Base-by-base conservation (phyloP, 2,888 invertebrate species). In the Melipona bicolor region DNA sequence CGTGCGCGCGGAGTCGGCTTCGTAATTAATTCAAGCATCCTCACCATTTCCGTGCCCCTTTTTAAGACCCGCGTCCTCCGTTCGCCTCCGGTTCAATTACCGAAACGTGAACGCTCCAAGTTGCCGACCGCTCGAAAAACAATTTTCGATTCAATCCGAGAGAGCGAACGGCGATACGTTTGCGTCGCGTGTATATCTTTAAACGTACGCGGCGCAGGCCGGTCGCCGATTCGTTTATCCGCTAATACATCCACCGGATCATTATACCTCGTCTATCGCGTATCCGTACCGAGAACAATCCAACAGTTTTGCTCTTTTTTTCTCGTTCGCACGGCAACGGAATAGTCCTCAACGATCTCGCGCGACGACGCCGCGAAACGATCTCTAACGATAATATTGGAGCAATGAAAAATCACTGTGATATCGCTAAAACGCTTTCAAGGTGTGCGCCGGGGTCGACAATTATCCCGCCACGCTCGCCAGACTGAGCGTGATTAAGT, bases 401-500 rank as follows among this genome's bases (percentile, higher is more conserved):
- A 94, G 94, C 94, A 94, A 94, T 94, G 94, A 94, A 43, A 27
- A 94, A 94, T 94, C 94, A 94, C 94, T 94, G 94, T 94, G 94
- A 94, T 94, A 94, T 94, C 94, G 93, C 94, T 93, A 93, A 94
- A 94, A 94, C 94, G 94, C 93, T 94, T 94, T 94, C 92, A 94
- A 94, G 91, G 90, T 92, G 92, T 93, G 91, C 92, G 91, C 91
- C 89, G 91, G 90, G 90, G 90, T 92, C 92, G 91, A 92, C 77
- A 84, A 90, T 86, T 84, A 75, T 72, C 43, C 43, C 54, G 79
- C 74, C 74, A 69, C 72, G 77, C 56, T 77, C 68, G 78, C 81
- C 54, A 73, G 75, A 71, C 73, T 62, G 85, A 70, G 77, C 79
- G 82, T 52, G 65, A 69, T 49, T 70, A 56, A 50, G 56, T 69